Evolutionary conservation across 2,888 invertebrate species (phyloP), one percentile per base, ranked within the genome.

Genomic region (Anthophora plumipes): DNA sequence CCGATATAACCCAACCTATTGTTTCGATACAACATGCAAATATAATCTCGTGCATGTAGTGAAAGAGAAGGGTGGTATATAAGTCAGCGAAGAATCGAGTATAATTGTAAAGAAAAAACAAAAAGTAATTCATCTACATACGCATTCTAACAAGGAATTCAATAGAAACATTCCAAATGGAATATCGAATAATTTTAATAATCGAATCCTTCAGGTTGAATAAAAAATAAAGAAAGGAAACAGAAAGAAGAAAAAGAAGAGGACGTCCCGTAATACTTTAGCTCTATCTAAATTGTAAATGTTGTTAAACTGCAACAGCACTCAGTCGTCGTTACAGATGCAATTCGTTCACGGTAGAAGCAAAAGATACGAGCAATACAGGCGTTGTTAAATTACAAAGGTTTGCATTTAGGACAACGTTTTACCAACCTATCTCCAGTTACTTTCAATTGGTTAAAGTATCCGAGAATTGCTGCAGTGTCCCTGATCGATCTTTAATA

Each of bases 401-500:
- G 78, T 66, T 60, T 67, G 73, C 80, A 73, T 80, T 61, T 61
- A 67, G 66, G 73, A 43, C 64, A 52, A 70, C 66, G 77, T 77
- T n/a, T 66, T 46, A 17, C 50, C n/a, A n/a, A 50, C 25, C 22
- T 76, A 73, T 80, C n/a, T n/a, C 70, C 74, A 50, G 71, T 81
- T 68, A 77, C 77, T 75, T 81, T 84, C 77, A 69, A 84, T 80
- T 78, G 81, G 66, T 81, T 59, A 70, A 84, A 81, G 84, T 67
- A 69, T 72, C 69, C 25, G 67, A 57, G 74, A 60, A 60, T 68
- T 60, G 76, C 82, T 79, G 84, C 84, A 79, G 72, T 82, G 86
- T 77, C 81, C 77, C 81, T 83, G 83, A 90, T 90, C 88, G 90
- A 90, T 88, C 87, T 85, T 89, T 89, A 89, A 90, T 85, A 85